phyloP scores from a whole-genome alignment of 2,888 invertebrate species.

The Hipparchia sbordonii region DNA sequence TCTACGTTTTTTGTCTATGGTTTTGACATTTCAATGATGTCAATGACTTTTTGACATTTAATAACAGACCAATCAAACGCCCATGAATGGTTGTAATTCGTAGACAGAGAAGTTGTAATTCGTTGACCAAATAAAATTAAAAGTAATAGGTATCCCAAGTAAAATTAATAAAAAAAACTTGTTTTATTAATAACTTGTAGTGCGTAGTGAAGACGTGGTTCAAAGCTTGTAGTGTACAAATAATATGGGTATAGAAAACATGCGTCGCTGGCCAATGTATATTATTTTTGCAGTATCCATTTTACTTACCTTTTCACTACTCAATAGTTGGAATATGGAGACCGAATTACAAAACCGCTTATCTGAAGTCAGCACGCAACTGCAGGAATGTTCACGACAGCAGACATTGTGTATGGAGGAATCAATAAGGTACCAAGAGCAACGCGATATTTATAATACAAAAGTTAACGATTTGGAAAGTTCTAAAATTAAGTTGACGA shows the following conservation, averaged over 20 bases:
- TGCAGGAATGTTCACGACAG: slow-evolving; percentile 72
- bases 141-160: background rate
- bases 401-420: slow-evolving; percentile 73
- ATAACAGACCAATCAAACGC: slow-evolving; percentile 5
- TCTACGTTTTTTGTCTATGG: background rate
- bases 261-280: slow-evolving; percentile 80
- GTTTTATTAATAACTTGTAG: background rate
- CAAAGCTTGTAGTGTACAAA: slow-evolving; percentile 21
- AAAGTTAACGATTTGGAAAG: slow-evolving; percentile 68
- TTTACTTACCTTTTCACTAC: slow-evolving; percentile 73
- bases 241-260: slow-evolving; percentile 77
- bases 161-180: slow-evolving; percentile 4
- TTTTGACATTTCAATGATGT: slow-evolving; percentile 19
- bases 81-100: slow-evolving; percentile 16
- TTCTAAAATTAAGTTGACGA: slow-evolving; percentile 60
- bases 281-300: slow-evolving; percentile 72
- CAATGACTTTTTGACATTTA: slow-evolving; percentile 28
- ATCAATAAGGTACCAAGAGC: slow-evolving; percentile 67
- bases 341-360: slow-evolving; percentile 68
- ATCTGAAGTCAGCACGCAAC: slow-evolving; percentile 63
- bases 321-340: slow-evolving; percentile 76
- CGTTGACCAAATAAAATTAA: slow-evolving; percentile 20
- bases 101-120: slow-evolving; percentile 6
- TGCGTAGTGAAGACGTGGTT: slow-evolving; percentile 1
- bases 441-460: slow-evolving; percentile 63